Conservation (phyloP, 2,113 vertebrate species). For the Eudyptes chrysolophus region DNA sequence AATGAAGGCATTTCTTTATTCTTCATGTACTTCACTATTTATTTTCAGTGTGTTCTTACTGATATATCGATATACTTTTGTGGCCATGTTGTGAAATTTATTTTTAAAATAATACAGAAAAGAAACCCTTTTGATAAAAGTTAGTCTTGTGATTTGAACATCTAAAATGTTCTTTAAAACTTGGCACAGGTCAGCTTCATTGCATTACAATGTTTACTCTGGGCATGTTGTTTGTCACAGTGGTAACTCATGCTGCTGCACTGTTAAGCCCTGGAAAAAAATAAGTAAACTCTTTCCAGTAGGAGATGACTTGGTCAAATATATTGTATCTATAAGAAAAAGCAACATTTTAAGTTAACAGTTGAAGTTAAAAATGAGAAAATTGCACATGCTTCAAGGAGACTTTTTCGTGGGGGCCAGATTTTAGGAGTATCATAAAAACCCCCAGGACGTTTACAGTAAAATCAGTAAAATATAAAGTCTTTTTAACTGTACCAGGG, state of each 20-base stretch:
- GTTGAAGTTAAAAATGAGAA: not conserved
- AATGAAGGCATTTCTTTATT: not conserved
- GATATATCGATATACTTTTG: not conserved
- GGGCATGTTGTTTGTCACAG: not conserved
- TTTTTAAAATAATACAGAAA: not conserved
- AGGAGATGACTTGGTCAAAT: not conserved
- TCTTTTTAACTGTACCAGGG: not conserved
- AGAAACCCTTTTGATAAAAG: not conserved
- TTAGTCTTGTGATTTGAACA: not conserved
- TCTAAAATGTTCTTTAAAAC: not conserved
- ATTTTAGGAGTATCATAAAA: not conserved
- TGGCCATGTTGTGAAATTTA: not conserved
- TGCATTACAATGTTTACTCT: not conserved
- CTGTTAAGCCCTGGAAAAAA: not conserved
- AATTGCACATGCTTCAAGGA: not conserved
- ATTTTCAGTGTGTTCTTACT: not conserved
- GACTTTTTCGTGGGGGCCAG: accelerated
- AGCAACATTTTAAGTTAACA: not conserved
- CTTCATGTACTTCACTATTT: not conserved
- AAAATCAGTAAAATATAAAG: not conserved
- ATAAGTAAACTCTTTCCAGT: not conserved
- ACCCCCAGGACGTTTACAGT: not conserved
- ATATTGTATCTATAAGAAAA: not conserved
- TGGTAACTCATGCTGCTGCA: not conserved
- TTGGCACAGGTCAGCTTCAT: not conserved